Conservation (phyloP, 1,140 invertebrate genomes). For the Venturia canescens region DNA sequence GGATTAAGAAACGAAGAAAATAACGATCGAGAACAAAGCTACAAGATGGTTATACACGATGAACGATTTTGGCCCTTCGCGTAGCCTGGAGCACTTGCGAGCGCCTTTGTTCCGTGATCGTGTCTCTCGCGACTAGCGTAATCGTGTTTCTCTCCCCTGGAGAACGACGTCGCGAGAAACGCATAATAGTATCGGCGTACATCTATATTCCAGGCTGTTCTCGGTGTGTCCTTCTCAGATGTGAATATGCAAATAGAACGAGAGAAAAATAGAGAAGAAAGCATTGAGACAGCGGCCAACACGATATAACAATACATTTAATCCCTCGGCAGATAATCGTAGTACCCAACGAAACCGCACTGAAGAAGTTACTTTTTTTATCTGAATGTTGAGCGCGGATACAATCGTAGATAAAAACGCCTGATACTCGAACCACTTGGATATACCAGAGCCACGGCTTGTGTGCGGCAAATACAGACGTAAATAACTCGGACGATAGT, state of each 20-base stretch:
- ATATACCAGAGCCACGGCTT: too few species aligned
- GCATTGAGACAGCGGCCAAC: not conserved
- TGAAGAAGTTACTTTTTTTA: too few species aligned
- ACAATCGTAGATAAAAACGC: too few species aligned
- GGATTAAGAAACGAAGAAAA: not conserved
- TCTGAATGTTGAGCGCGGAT: too few species aligned
- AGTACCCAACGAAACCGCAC: too few species aligned
- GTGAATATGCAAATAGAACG: not conserved
- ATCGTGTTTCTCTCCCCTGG: slow-evolving; percentile 5
- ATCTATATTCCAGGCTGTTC: not conserved
- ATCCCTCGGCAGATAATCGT: not conserved
- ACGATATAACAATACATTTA: not conserved
- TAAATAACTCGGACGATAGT: too few species aligned
- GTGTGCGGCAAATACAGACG: too few species aligned
- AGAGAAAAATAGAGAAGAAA: not conserved
- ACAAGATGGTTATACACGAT: not conserved
- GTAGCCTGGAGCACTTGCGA: not conserved
- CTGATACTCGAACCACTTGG: too few species aligned
- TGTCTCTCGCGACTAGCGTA: slow-evolving; percentile 12
- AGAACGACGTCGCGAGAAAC: not conserved
- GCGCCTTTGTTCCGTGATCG: slow-evolving; percentile 3
- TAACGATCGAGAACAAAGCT: slow-evolving; percentile 3
- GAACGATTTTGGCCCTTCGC: not conserved
- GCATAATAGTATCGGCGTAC: slow-evolving; percentile 10
- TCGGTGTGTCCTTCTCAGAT: not conserved